Evolutionary conservation across 2,113 vertebrate genomes (phyloP).

Genomic region (Pyxicephalus adspersus): DNA sequence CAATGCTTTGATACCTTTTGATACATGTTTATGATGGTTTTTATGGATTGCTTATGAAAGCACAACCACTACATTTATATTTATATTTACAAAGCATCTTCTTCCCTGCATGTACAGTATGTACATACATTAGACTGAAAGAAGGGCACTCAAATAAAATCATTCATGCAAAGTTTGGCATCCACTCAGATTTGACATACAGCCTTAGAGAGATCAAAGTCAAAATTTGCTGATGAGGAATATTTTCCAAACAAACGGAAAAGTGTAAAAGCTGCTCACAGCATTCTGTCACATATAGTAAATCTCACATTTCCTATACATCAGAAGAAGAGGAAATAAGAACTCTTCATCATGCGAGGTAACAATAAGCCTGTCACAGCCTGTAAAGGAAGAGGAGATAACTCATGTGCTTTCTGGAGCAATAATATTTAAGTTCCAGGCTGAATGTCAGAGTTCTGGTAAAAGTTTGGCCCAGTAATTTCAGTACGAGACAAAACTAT

Average conservation of each 20-base stretch:
- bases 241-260: slow-evolving; percentile 34
- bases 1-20: no score
- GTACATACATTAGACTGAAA: no score
- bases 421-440: slow-evolving; percentile 21
- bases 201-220: slow-evolving; percentile 29
- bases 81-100: no score
- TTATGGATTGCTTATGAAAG: no score
- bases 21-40: no score
- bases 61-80: no score
- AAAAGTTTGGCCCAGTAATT: neutral
- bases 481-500: neutral
- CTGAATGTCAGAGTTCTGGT: slow-evolving; percentile 31
- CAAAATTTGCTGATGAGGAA: slow-evolving; percentile 49
- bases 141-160: neutral
- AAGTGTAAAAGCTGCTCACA: slow-evolving; percentile 49
- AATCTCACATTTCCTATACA: slow-evolving; percentile 47
- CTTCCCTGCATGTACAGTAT: no score
- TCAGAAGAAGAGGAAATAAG: slow-evolving; percentile 37
- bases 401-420: slow-evolving; percentile 33
- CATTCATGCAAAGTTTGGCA: slow-evolving; percentile 9
- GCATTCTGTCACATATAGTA: slow-evolving; percentile 53
- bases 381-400: slow-evolving; percentile 43
- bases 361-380: slow-evolving; percentile 51
- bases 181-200: slow-evolving; percentile 18
- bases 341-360: slow-evolving; percentile 32